Base-by-base conservation (phyloP, 2,797 vertebrate species). In the Melanotaenia trifasciata region DNA sequence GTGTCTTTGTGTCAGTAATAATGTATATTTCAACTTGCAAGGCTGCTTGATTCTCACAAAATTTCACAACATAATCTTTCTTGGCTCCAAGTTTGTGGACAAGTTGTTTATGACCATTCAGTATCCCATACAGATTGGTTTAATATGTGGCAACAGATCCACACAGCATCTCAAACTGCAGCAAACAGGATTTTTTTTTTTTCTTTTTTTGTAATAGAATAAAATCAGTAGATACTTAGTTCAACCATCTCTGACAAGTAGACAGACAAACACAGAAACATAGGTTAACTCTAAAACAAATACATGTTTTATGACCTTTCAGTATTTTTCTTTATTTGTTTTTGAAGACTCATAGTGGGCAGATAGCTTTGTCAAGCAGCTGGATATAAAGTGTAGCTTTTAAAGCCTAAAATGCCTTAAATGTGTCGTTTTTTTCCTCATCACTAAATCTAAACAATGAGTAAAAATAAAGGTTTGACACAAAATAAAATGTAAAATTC, bases 1-100 rank as follows among this genome's bases (percentile, higher is more conserved):
- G 12, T 58, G 45, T 61, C 63, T 30, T 40, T 67, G n/a, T 32
- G 45, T 57, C 26, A 32, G 26, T 58, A 51, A 10, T 12, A 51
- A 40, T 45, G 20, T 33, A 28, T 24, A 20, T 5, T 18, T 67
- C 32, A 30, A 26, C 20, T 33, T 58, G 40, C 38, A 58, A 40
- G 22, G 24, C 64, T 40, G 24, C 24, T 57, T 18, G 53, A 30
- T 13, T 33, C 53, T 58, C 12, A 30, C 4, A 18, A 62, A 18
- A n/a, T 13, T 22, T 58, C 40, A 20, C 30, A 10, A 30, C 54
- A 22, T 53, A 2, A n/a, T 58, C 53, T 32, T 45, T 32, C 65
- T 45, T 36, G n/a, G 28, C 54, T 58, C 22, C 3, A 51, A 24
- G n/a, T 22, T 24, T 54, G 20, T 5, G 22, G 50, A 57, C 26